Evolutionary conservation across 2,113 vertebrate genomes (phyloP).

Genomic region (Uropsilus gracilis): DNA sequence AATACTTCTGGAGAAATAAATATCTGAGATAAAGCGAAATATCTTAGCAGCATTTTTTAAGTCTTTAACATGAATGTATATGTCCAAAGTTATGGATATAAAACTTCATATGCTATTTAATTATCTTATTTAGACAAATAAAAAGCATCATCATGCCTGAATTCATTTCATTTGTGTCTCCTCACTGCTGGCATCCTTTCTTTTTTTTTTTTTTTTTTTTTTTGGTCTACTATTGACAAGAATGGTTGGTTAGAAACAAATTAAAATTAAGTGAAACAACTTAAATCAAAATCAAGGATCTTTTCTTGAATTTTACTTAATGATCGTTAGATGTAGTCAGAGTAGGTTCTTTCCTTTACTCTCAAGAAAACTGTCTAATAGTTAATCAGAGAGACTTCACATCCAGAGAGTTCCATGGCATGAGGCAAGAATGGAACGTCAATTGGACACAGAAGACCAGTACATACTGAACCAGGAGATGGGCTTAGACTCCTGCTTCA

Average conservation of each 20-base stretch:
- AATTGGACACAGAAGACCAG: too few relatives aligned
- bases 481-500: too few relatives aligned
- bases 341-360: too few relatives aligned
- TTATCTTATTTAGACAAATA: not conserved
- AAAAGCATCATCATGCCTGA: not conserved
- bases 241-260: not conserved
- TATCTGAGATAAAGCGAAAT: conserved; percentile 16
- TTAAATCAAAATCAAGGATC: not conserved
- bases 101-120: not conserved
- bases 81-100: not conserved
- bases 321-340: too few relatives aligned
- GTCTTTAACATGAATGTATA: not conserved
- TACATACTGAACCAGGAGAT: too few relatives aligned
- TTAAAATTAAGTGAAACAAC: not conserved
- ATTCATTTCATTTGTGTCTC: not conserved
- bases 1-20: not conserved
- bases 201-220: not conserved
- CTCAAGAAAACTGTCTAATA: too few relatives aligned
- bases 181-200: too few relatives aligned
- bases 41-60: not conserved
- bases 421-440: too few relatives aligned
- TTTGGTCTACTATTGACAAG: not conserved
- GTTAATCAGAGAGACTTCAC: too few relatives aligned
- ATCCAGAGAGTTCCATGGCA: too few relatives aligned
- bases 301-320: too few relatives aligned